Base-by-base conservation (phyloP, 2,797 vertebrate genomes). In the Gymnodraco acuticeps region DNA sequence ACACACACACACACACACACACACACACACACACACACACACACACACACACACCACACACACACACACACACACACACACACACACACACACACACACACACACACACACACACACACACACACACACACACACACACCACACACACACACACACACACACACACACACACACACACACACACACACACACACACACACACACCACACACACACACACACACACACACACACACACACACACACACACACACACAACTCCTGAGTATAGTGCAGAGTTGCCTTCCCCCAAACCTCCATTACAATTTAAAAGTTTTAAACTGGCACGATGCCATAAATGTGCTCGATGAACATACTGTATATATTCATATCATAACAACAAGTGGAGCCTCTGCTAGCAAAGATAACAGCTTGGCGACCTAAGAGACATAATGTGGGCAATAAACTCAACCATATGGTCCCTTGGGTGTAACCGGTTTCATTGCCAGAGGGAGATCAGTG, bases 401-500 rank as follows among this genome's bases (percentile, higher is more conserved):
- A 85, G 86, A 88, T 86, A 88, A 89, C 82, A 88, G 83, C 82
- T 81, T 86, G 59, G 74, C 84, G 88, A 93, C 88, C 88, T 62
- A 52, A 85, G 80, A 83, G 79, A 86, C 82, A 85, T 31, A 64
- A 81, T 43, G 71, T 74, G 74, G 65, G 85, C 75, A 84, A 83
- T 88, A 89, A 91, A 87, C 61, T 66, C 41, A 31, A 86, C 83
- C 84, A 90, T 86, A 71, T 81, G 83, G 72, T 90, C 93, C 75
- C 88, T 66, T 80, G 89, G 92, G 85, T 92, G 87, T 87, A 86
- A 83, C 87, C 78, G 77, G 80, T 81, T 89, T 88, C 83, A 87
- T 81, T 90, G 76, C 92, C 86, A 88, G 78, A 87, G 91, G 89
- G 87, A 87, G 84, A 87, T 64, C 60, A 73, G 83, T 90, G 90